These are phyloP conservation scores for Eupithecia insigniata DNA, from an alignment of 2,888 invertebrate species.

Conservation along the genomic window DNA sequence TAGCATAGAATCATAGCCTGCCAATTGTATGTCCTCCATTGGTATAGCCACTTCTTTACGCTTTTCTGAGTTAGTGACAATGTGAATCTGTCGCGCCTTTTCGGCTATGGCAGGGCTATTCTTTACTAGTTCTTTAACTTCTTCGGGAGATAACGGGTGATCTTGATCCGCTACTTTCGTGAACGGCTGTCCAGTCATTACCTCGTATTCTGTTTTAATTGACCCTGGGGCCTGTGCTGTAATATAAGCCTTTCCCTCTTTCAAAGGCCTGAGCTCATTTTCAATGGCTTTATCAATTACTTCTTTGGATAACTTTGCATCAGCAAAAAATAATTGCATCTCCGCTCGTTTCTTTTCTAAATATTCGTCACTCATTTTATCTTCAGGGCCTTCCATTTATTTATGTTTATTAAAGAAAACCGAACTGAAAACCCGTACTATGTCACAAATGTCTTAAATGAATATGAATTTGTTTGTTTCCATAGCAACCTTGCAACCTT, in stretches of 20 bases:
- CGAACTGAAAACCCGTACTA: background rate
- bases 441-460: conserved; percentile 14
- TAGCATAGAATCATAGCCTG: conserved; percentile 60
- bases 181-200: conserved; percentile 79
- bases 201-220: conserved; percentile 72
- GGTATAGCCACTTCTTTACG: conserved; percentile 61
- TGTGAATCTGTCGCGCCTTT: conserved; percentile 77
- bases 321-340: conserved; percentile 67
- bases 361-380: conserved; percentile 51
- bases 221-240: conserved; percentile 65
- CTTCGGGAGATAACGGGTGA: conserved; percentile 62
- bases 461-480: conserved; percentile 47
- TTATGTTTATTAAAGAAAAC: conserved; percentile 7
- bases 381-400: conserved; percentile 55
- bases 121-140: conserved; percentile 67
- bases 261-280: conserved; percentile 70
- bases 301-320: conserved; percentile 63
- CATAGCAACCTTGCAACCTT: conserved; percentile 54
- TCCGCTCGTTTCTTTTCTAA: conserved; percentile 68
- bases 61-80: conserved; percentile 55
- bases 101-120: conserved; percentile 70
- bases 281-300: conserved; percentile 68
- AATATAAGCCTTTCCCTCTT: conserved; percentile 64
- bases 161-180: conserved; percentile 66
- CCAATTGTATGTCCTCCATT: conserved; percentile 65